A percentile compares a stretch with the other conserved stretches of the same genome.
These are phyloP conservation scores for Drosophila emarginata DNA, from an alignment of 2,888 invertebrate species.

Conservation along the genomic window DNA sequence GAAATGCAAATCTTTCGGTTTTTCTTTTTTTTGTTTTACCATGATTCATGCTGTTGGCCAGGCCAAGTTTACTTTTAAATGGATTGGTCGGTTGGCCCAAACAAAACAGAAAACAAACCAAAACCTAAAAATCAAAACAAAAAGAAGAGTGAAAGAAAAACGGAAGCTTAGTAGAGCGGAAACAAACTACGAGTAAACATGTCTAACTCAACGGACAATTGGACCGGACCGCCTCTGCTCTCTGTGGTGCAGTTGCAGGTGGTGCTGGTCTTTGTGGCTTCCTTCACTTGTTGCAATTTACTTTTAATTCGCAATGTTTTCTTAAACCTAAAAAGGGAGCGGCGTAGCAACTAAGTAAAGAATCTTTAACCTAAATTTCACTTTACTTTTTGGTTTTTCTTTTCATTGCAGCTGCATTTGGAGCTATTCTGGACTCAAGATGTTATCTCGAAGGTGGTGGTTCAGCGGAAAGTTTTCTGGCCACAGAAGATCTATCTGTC, in stretches of 20 bases:
- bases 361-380: slow-evolving; percentile 31
- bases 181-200: slow-evolving; percentile 65
- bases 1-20: slow-evolving; percentile 56
- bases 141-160: slow-evolving; percentile 56
- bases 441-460: slow-evolving; percentile 95
- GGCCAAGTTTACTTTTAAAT: slow-evolving; percentile 29
- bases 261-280: slow-evolving; percentile 26
- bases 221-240: slow-evolving; percentile 32
- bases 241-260: slow-evolving; percentile 20
- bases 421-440: slow-evolving; percentile 89
- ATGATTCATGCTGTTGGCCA: slow-evolving; percentile 55
- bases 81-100: slow-evolving; percentile 46
- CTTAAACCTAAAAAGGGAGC: slow-evolving; percentile 43
- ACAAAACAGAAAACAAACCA: slow-evolving; percentile 22
- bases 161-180: slow-evolving; percentile 80
- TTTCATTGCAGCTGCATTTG: slow-evolving; percentile 83
- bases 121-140: slow-evolving; percentile 14
- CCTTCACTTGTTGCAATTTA: slow-evolving; percentile 51
- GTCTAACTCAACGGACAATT: slow-evolving; percentile 52
- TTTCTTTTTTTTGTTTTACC: slow-evolving; percentile 11
- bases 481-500: slow-evolving; percentile 92
- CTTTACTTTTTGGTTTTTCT: slow-evolving; percentile 31
- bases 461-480: slow-evolving; percentile 95
- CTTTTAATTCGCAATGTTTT: slow-evolving; percentile 48
- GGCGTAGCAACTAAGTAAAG: slow-evolving; percentile 26